Conservation (phyloP, 2,113 vertebrate species). For the Sula dactylatra region DNA sequence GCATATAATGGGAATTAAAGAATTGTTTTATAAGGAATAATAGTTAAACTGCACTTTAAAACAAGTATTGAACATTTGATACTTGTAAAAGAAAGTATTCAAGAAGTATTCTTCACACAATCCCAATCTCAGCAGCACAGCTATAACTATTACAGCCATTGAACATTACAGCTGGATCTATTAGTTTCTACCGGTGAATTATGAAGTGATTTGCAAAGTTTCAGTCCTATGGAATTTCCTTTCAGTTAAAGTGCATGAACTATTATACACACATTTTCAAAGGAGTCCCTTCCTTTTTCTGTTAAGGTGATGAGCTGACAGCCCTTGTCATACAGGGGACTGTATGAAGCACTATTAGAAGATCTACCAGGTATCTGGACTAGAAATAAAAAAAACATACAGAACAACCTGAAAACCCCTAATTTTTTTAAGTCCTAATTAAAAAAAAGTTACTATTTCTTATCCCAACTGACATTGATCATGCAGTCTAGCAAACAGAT, state of each 20-base stretch:
- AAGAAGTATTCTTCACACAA: not conserved
- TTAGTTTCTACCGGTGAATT: not conserved
- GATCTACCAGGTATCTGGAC: not conserved
- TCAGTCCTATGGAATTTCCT: not conserved
- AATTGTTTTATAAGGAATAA: not conserved
- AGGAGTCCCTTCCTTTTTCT: not conserved
- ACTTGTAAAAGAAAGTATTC: not conserved
- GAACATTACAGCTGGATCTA: not conserved
- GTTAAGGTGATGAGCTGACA: not conserved
- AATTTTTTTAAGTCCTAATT: not conserved
- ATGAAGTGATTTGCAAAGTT: not conserved
- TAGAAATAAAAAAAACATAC: not conserved
- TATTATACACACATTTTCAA: not conserved
- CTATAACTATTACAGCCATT: not conserved
- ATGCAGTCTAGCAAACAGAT: not conserved
- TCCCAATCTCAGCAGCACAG: not conserved
- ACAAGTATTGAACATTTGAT: not conserved
- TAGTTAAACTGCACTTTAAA: not conserved
- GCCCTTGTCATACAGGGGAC: not conserved
- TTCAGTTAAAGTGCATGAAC: not conserved
- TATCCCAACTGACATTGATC: not conserved
- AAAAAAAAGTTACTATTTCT: not conserved
- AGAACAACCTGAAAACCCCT: not conserved
- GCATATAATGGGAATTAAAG: not conserved
- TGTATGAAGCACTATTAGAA: not conserved